These are phyloP conservation scores for Oryzaephilus surinamensis DNA, from an alignment of 1,140 invertebrate species.

Conservation along the genomic window DNA sequence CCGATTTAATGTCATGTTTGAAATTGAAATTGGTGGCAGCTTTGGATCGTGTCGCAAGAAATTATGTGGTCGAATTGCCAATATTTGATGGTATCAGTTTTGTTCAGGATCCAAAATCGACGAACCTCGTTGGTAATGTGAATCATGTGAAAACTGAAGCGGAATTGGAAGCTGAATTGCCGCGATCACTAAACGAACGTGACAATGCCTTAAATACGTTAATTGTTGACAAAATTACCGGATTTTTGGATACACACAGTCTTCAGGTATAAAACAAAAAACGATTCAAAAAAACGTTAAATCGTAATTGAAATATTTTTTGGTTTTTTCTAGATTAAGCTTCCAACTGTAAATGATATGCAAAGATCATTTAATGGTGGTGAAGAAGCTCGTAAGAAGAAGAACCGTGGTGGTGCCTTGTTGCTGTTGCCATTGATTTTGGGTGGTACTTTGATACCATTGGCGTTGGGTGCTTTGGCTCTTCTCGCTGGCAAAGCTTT, in stretches of 20 bases:
- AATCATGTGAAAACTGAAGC: constrained; percentile 38
- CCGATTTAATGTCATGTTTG: constrained; percentile 59
- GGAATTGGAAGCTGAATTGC: constrained; percentile 56
- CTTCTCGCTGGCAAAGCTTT: constrained; percentile 72
- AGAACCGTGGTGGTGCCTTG: constrained; percentile 58
- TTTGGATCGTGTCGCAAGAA: constrained; percentile 56
- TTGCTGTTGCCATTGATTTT: constrained; percentile 65
- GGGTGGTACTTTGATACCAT: constrained; percentile 64
- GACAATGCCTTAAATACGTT: constrained; percentile 61
- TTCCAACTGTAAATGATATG: constrained; percentile 51
- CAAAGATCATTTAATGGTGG: constrained; percentile 50
- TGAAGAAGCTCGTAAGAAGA: constrained; percentile 47
- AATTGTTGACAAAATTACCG: constrained; percentile 59
- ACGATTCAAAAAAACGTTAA: constrained; percentile 9
- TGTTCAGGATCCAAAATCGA: constrained; percentile 46
- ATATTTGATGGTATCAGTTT: constrained; percentile 62
- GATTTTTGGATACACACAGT: constrained; percentile 64
- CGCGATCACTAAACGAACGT: constrained; percentile 55
- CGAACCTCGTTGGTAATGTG: constrained; percentile 21
- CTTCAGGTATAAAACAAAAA: constrained; percentile 47
- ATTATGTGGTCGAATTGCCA: constrained; percentile 46
- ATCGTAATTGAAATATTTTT: constrained; percentile 6
- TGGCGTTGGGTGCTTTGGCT: constrained; percentile 67
- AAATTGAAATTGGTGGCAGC: constrained; percentile 64
- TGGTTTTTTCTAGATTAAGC: constrained; percentile 44